Evolutionary conservation across 1,140 invertebrate species (phyloP), one percentile per base, ranked within the genome.

Genomic region (Anthonomus grandis): DNA sequence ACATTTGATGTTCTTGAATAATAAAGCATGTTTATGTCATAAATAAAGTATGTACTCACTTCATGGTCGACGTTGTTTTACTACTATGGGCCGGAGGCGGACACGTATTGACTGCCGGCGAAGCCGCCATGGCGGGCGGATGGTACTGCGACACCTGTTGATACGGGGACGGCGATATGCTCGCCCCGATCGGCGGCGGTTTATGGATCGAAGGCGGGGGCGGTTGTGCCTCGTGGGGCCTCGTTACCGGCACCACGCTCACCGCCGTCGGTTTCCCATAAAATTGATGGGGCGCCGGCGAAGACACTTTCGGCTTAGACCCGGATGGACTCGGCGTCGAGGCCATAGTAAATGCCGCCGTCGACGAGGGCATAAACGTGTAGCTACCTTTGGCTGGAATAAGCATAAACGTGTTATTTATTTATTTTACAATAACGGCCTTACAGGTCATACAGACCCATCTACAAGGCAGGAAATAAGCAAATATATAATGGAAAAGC

Each of bases 221-320:
- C 24, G 48, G 25, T 13, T 41, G 76, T 70, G 8, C 72, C 17
- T 59, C 58, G 18, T 55, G 25, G 15, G 57, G 37, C 76, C 76
- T 21, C 74, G 70, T 60, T 50, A 84, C 74, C 56, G 82, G 79
- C 58, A 84, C 78, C 62, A 85, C 77, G 61, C 80, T 70, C 71
- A 82, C 77, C 64, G 81, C 80, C 58, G 78, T 80, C 5, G 85
- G 85, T 70, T 87, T 87, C 3, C 86, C 83, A 67, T 88, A 89
- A 50, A 90, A 84, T 59, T 90, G 86, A 34, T 82, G 84, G n/a
- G 86, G 86, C 44, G 86, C 85, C 3, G 87, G 87, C 68, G 86
- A 87, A 60, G 82, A 86, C 9, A 89, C 86, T 76, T 88, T 89
- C 2, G 85, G 82, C 65, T 88, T 88, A 0, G 79, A 77, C 12